Base-by-base conservation (phyloP, 2,888 invertebrate species). In the Pristionchus japonicus region DNA sequence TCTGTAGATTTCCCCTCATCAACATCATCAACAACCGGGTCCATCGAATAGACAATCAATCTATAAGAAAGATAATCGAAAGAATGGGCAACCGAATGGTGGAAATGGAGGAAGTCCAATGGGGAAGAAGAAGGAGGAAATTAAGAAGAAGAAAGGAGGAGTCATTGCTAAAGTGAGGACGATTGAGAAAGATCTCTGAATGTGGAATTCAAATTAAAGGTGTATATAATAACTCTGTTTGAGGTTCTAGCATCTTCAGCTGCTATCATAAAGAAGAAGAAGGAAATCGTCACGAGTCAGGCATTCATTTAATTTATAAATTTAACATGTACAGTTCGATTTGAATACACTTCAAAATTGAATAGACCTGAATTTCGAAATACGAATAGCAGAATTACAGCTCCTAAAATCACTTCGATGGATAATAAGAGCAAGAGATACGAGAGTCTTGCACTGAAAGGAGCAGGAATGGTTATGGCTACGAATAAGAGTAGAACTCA, bases 191-290 rank as follows among this genome's bases (percentile, higher is more conserved):
- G 1, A n/a, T 23, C 40, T 40, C n/a, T 20, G 40, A 40, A 40
- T 74, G 74, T 1, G 31, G 15, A 23, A 23, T 17, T 57, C 4
- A 57, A 61, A 27, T 61, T 61, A 61, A n/a, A 11, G n/a, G 13
- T 17, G 61, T 6, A 11, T 4, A 61, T 34, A 67, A 13, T 77
- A 15, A 43, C 20, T 27, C 43, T 6, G 9, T 40, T 82, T 6
- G 1, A 82, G 82, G 49, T 82, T 47, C 47, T 82, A 11, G 47
- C 82, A 9, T 80, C 80, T 7, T n/a, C 82, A 82, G 49, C 82
- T 31, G 82, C 47, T 13, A 82, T 82, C 13, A 15, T 52, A n/a
- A 82, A 82, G 82, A 82, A 82, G 82, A 82, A 82, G 49, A 82
- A 82, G 27, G 49, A 82, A 15, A 40, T 67, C 13, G 67, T 67